Evolutionary conservation across 2,888 invertebrate species (phyloP).

Genomic region (Tipula unca): DNA sequence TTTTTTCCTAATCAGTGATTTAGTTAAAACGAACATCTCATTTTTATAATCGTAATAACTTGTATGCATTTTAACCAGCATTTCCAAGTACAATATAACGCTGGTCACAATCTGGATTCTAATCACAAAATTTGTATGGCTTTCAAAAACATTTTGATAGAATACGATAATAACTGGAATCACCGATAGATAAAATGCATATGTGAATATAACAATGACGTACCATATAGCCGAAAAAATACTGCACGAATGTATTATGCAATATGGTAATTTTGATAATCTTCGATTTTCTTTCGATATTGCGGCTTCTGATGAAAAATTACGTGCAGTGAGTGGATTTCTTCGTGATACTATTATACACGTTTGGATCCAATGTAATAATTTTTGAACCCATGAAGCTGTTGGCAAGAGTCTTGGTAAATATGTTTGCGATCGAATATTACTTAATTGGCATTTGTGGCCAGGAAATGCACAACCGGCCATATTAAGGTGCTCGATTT

Average conservation of each 20-base stretch:
- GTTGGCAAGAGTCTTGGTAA: conserved; percentile 20
- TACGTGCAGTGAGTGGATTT: conserved; percentile 16
- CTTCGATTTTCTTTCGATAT: conserved; percentile 15
- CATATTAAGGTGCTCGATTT: no score
- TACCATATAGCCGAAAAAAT: background rate
- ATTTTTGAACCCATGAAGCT: background rate
- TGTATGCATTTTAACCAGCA: background rate
- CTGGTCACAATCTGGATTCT: no score
- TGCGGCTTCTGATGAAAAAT: conserved; percentile 16
- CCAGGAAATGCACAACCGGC: no score
- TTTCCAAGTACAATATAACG: background rate
- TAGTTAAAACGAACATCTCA: conserved; percentile 18
- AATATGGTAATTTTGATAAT: background rate
- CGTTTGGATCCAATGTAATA: background rate
- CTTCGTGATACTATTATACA: background rate
- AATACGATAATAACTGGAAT: no score
- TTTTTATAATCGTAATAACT: conserved; percentile 16
- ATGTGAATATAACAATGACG: no score
- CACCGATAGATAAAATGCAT: no score
- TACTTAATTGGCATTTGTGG: no score
- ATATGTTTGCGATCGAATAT: background rate
- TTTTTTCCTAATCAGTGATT: background rate
- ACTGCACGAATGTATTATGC: conserved; percentile 21
- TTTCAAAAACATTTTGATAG: no score
- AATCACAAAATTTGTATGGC: no score